A percentile compares a stretch with the other conserved stretches of the same genome.
Evolutionary conservation across 2,113 vertebrate genomes (phyloP).

Genomic region (Stegostoma tigrinum): DNA sequence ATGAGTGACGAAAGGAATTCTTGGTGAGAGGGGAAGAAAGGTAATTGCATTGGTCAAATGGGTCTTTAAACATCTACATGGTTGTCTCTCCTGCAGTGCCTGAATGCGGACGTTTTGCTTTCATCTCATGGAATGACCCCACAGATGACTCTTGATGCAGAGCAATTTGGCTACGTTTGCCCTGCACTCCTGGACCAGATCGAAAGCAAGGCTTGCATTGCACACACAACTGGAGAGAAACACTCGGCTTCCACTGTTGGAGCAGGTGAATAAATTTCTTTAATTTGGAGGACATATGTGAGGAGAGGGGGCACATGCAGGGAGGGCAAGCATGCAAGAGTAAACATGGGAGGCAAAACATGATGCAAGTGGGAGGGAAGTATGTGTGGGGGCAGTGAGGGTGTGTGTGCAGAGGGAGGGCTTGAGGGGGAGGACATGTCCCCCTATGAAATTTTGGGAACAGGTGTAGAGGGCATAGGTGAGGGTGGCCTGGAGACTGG

Average conservation of each 20-base stretch:
- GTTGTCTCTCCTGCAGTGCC: constrained; percentile 61
- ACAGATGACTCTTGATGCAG: constrained; percentile 57
- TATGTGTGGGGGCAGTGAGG: too few species aligned
- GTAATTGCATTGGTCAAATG: constrained; percentile 46
- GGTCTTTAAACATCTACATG: not conserved
- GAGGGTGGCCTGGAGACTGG: too few species aligned
- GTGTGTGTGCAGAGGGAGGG: too few species aligned
- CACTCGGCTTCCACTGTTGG: constrained; percentile 57
- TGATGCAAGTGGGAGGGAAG: too few species aligned
- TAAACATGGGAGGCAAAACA: too few species aligned
- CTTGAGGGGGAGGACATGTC: too few species aligned
- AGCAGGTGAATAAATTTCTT: constrained; percentile 59
- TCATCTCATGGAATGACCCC: constrained; percentile 74
- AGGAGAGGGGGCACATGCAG: too few species aligned
- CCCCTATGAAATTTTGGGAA: too few species aligned
- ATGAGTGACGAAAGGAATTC: not conserved
- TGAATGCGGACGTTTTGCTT: constrained; percentile 76
- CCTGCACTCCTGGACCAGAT: constrained; percentile 91
- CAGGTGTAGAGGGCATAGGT: too few species aligned
- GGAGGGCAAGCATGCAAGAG: too few species aligned
- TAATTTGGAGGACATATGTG: not conserved
- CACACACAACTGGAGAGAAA: constrained; percentile 59
- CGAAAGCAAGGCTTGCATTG: constrained; percentile 70
- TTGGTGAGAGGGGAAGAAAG: constrained; percentile 38
- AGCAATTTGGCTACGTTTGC: constrained; percentile 81